phyloP scores from a whole-genome alignment of 2,888 invertebrate species.

The Endotricha flammealis region DNA sequence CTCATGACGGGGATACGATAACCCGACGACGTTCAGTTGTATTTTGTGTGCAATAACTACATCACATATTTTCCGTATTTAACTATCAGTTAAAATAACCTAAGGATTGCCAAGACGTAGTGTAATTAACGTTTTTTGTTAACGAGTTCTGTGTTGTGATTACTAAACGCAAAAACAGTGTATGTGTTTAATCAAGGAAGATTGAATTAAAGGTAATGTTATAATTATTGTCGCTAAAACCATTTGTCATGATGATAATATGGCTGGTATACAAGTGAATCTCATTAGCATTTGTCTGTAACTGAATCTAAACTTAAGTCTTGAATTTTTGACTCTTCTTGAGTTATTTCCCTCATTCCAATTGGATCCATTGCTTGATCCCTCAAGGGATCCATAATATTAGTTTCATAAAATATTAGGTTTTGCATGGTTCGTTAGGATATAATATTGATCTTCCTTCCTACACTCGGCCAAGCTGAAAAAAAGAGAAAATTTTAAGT shows the following conservation, averaged over 20 bases:
- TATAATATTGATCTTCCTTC: no score
- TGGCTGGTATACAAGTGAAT: no score
- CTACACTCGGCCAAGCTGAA: no score
- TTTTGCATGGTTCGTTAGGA: no score
- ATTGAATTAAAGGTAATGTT: conserved; percentile 13
- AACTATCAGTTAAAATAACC: conserved; percentile 1
- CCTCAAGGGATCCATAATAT: no score
- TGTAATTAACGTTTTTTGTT: conserved; percentile 11
- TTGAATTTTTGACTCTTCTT: no score
- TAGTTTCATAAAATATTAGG: no score
- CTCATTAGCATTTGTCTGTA: no score
- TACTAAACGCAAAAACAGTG: conserved; percentile 7
- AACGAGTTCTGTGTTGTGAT: conserved; percentile 7
- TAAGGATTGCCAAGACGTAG: background rate
- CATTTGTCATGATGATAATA: background rate
- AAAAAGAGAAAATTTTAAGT: no score
- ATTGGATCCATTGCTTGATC: no score
- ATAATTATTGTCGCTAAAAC: background rate
- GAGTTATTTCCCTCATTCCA: no score
- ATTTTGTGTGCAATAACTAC: conserved; percentile 30
- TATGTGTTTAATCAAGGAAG: conserved; percentile 8
- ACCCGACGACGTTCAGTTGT: conserved; percentile 36
- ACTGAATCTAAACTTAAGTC: no score
- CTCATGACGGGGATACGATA: conserved; percentile 30
- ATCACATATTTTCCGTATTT: conserved; percentile 14